Evolutionary conservation across 2,888 invertebrate species (phyloP), one percentile per base, ranked within the genome.

Genomic region (Zelleria hepariella): DNA sequence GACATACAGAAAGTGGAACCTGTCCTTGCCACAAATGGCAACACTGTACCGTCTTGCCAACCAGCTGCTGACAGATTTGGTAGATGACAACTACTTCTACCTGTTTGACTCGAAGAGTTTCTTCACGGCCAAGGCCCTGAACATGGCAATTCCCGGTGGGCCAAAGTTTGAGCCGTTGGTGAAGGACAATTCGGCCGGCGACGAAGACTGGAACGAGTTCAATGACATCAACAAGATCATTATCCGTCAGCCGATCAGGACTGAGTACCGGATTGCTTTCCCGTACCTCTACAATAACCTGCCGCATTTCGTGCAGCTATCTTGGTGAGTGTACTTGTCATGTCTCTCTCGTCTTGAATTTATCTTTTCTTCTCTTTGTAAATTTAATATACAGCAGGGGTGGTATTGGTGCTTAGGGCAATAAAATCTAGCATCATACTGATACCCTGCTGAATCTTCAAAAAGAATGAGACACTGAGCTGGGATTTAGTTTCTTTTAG

Each of bases 201-300:
- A 99, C 88, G 99, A 99, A 87, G 99, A 99, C 80, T 99, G 99
- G 99, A 99, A 99, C 86, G 99, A 99, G 86, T 99, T 99, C 75
- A 99, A 99, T 88, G 99, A 99, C 75, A 99, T 99, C 68, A 99
- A 99, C 82, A 99, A 99, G 88, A 99, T 99, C 71, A 99, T 99
- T 65, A 99, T 99, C 68, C 91, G 99, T 7, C 99, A 99, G 75
- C 99, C 99, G 2, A 96, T 99, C 67, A 92, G 99, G 64, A 99
- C 99, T 0, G 99, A 99, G 82, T 99, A 99, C 80, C 93, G 99
- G 67, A 99, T 99, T 75, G 99, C 99, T 0, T 99, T 99, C 84
- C 99, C 99, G 0, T 99, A 98, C 82, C 90, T 99, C 68, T 99
- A 99, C 89, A 99, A 99, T 83, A 99, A 98, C 78, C 93, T 98